phyloP scores from a whole-genome alignment of 2,797 vertebrate species.

The Carduelis carduelis region DNA sequence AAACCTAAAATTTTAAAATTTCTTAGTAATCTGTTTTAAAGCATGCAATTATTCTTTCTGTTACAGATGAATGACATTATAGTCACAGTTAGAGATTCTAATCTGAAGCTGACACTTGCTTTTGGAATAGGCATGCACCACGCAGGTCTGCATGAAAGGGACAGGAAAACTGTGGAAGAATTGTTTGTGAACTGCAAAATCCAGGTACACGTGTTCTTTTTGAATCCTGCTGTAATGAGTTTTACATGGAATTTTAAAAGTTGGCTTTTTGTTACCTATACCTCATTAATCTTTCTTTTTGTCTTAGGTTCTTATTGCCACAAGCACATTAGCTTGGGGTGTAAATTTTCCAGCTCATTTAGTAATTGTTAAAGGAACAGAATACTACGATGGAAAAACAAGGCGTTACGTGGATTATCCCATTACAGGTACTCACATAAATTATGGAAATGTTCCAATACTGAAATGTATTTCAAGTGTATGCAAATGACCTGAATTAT shows the following conservation, averaged over 20 bases:
- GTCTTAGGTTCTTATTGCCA: conserved; percentile 92
- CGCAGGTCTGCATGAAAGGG: conserved; percentile 92
- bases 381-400: conserved; percentile 96
- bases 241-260: conserved; percentile 40
- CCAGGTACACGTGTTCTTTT: conserved; percentile 80
- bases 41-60: neutral
- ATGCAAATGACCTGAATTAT: neutral
- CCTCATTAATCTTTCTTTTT: conserved; percentile 48
- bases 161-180: conserved; percentile 94
- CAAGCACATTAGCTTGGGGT: conserved; percentile 97
- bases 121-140: conserved; percentile 99
- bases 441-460: neutral
- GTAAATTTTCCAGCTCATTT: conserved; percentile 98
- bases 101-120: conserved; percentile 94
- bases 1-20: neutral
- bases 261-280: conserved; percentile 36
- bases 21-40: neutral
- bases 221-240: neutral
- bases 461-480: neutral
- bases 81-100: conserved; percentile 89
- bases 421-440: conserved; percentile 87
- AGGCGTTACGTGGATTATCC: conserved; percentile 96
- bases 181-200: conserved; percentile 98
- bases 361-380: conserved; percentile 96
- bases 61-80: conserved; percentile 92